Base-by-base conservation (phyloP, 2,113 vertebrate species). In the Callipepla californica region DNA sequence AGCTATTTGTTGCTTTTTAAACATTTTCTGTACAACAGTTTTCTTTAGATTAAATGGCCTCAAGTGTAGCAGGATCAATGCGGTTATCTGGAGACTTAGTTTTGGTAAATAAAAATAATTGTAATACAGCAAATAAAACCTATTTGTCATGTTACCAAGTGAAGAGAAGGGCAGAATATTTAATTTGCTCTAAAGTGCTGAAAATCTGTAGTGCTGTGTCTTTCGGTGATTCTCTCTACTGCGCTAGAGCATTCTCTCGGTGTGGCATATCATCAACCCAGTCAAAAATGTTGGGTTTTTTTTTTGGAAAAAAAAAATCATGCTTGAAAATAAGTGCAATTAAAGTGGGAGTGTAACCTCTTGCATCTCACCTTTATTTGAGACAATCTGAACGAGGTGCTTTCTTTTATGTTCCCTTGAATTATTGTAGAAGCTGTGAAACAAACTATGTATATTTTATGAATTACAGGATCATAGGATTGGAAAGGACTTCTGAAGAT, bases 81-180 rank as follows among this genome's bases (percentile, higher is more conserved):
- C 61, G 70, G 42, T 80, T 96, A 88, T 92, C 74, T 65, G 38
- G 45, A 93, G 77, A 87, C 47, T 95, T 88, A 65, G 19, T 94
- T 95, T 87, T 91, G 74, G 65, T 91, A 96, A 96, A 94, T 90
- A 96, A 96, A 97, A 97, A 94, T 94, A 93, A 96, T 80, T 80
- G 50, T 80, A 73, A 96, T 88, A 84, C n/a, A 87, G 66, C 47
- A 94, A 94, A 95, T 62, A 95, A 77, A 94, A 77, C 30, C 9
- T 69, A 58, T 74, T 89, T 89, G 53, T 28, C 32, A 25, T n/a
- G 30, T 30, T 78, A 72, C 76, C 59, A 65, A 75, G 44, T 78
- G 57, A 89, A 85, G 90, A 82, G 25, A 11, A 90, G 14, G 18
- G 84, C 55, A 83, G 66, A 94, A 89, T 89, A 22, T 66, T 87